phyloP scores from a whole-genome alignment of 2,113 vertebrate genomes.

The Bagarius yarrelli region DNA sequence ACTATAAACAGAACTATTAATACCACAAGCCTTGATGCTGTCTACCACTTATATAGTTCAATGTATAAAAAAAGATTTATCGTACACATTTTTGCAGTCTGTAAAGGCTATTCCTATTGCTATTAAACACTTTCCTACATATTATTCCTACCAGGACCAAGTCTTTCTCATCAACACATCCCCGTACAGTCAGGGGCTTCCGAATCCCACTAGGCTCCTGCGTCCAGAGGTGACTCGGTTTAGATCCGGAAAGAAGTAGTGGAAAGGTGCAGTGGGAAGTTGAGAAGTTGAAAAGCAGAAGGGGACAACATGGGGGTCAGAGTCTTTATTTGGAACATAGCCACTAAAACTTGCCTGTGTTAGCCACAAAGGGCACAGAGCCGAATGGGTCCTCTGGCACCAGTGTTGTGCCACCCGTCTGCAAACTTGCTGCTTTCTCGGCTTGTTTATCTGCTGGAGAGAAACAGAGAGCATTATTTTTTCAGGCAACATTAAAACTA shows the following conservation, averaged over 20 bases:
- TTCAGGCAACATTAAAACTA: neutral
- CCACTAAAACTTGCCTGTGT: constrained; percentile 92
- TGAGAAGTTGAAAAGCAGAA: constrained; percentile 14
- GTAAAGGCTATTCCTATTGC: constrained; percentile 27
- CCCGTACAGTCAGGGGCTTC: constrained; percentile 6
- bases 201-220: constrained; percentile 11
- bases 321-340: constrained; percentile 58
- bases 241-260: constrained; percentile 26
- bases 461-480: constrained; percentile 7
- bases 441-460: constrained; percentile 72
- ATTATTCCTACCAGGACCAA: neutral
- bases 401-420: constrained; percentile 69
- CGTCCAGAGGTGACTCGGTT: constrained; percentile 42
- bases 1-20: neutral
- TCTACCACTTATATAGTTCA: constrained; percentile 12
- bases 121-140: constrained; percentile 23
- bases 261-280: constrained; percentile 15
- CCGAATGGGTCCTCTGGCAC: constrained; percentile 90
- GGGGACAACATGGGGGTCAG: constrained; percentile 26
- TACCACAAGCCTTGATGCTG: neutral
- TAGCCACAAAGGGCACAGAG: constrained; percentile 90
- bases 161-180: constrained; percentile 6
- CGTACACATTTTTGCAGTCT: constrained; percentile 13
- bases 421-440: constrained; percentile 77
- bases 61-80: neutral